phyloP scores from a whole-genome alignment of 1,140 invertebrate species.

The Calliopsis andreniformis region DNA sequence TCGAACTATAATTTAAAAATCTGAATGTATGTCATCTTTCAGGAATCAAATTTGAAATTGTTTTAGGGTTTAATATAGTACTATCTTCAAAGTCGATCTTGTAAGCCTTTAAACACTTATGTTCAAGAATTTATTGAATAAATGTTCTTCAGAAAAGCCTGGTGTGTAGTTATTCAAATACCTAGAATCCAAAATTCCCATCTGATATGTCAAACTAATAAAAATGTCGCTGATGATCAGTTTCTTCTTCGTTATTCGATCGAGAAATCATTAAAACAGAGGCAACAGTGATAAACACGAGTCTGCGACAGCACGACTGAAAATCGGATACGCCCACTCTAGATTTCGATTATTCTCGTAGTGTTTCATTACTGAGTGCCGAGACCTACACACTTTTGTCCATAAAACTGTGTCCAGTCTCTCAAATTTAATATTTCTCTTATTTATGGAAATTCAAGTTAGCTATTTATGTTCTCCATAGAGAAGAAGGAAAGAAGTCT shows the following conservation, averaged over 20 bases:
- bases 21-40: neutral
- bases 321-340: constrained; percentile 57
- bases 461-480: too few species aligned
- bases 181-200: neutral
- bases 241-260: too few species aligned
- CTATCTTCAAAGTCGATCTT: neutral
- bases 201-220: too few species aligned
- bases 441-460: too few species aligned
- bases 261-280: neutral
- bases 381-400: neutral
- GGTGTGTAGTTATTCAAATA: neutral
- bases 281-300: constrained; percentile 28
- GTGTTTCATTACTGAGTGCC: neutral
- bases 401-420: too few species aligned
- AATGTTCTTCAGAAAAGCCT: constrained; percentile 21
- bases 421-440: neutral
- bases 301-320: constrained; percentile 4
- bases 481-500: too few species aligned
- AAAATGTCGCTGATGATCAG: neutral
- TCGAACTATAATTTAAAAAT: neutral
- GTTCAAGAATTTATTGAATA: constrained; percentile 33
- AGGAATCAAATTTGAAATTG: neutral
- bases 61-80: neutral
- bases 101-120: constrained; percentile 10
- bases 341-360: constrained; percentile 18